Percentiles rank a stretch among this genome's conserved stretches.
Conservation (phyloP, 37 sponge, comb jelly and placozoan genomes). For the Spongia lamella region DNA sequence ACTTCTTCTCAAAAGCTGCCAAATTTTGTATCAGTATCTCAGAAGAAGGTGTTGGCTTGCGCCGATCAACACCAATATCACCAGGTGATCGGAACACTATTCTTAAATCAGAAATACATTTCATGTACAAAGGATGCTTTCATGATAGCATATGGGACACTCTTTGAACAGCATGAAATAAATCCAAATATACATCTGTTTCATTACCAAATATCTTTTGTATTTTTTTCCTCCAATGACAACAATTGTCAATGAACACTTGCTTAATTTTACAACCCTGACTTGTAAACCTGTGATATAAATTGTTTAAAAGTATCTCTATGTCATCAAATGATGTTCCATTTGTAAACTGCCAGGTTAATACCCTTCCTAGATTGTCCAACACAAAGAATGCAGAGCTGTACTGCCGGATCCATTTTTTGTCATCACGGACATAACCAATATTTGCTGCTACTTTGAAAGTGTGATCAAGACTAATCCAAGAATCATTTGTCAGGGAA, state of each 20-base stretch:
- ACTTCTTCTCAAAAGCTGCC: conserved; percentile 1
- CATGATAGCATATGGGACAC: conserved; percentile 30
- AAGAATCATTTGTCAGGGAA: background rate
- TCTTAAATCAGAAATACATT: conserved; percentile 35
- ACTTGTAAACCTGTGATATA: conserved; percentile 2
- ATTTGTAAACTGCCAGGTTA: conserved; percentile 41
- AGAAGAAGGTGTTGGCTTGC: conserved; percentile 22
- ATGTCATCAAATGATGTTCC: conserved; percentile 5
- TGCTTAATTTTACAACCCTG: conserved; percentile 19
- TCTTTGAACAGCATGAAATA: conserved; percentile 54
- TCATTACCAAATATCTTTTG: conserved; percentile 35
- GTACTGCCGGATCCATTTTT: conserved; percentile 42
- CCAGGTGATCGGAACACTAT: conserved; percentile 33
- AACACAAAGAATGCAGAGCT: conserved; percentile 35
- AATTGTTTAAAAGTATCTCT: background rate
- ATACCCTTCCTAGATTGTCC: conserved; percentile 18
- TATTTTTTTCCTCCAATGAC: conserved; percentile 26
- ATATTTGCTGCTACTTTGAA: conserved; percentile 20
- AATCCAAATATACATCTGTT: conserved; percentile 23
- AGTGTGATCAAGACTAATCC: conserved; percentile 50
- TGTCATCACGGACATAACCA: conserved; percentile 23
- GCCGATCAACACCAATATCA: conserved; percentile 22
- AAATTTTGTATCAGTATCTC: conserved; percentile 3
- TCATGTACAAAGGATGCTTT: conserved; percentile 3
- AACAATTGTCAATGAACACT: conserved; percentile 54